Base-by-base conservation (phyloP, 2,113 vertebrate species). In the Mandrillus leucophaeus region DNA sequence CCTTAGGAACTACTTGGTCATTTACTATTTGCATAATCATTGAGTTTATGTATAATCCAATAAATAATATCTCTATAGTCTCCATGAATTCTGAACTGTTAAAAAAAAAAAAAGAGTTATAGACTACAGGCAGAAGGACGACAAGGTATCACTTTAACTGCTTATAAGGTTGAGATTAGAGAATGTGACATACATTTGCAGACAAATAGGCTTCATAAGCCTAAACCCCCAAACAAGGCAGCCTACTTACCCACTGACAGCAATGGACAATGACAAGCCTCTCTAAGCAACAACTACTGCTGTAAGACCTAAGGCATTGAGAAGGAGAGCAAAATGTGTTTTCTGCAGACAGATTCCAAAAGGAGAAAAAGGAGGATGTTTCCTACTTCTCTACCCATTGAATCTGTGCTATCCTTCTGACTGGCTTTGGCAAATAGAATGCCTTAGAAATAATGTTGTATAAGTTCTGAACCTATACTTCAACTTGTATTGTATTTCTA, bases 271-370 rank as follows among this genome's bases (percentile, higher is more conserved):
- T 8, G 3, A 2, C 23, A 25, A 55, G 35, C 7, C 48, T 61
- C 40, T 70, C 78, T 1, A 50, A 68, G 35, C 8, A 25, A 64
- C 8, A 20, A 38, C 10, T 16, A 32, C 40, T 50, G 13, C 32
- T 27, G 9, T 45, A 66, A 40, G 52, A 16, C 23, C 9, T 0
- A n/a, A 3, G 23, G 17, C 35, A 30, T 0, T 4, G 20, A 79
- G 43, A 45, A 27, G 8, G 25, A 72, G 5, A 81, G 22, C 7
- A 57, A 22, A 22, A 3, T 45, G 1, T 8, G 27, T 38, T 70
- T 45, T 70, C 40, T 85, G 45, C 1, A 88, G 25, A 23, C 52
- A 80, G 57, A 12, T 8, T 20, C 22, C 13, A 43, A 38, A 75
- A 52, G 32, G 7, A 45, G 43, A 32, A n/a, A 80, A 22, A 8